phyloP scores from a whole-genome alignment of 2,888 invertebrate genomes.

The Himalopsyche japonica region DNA sequence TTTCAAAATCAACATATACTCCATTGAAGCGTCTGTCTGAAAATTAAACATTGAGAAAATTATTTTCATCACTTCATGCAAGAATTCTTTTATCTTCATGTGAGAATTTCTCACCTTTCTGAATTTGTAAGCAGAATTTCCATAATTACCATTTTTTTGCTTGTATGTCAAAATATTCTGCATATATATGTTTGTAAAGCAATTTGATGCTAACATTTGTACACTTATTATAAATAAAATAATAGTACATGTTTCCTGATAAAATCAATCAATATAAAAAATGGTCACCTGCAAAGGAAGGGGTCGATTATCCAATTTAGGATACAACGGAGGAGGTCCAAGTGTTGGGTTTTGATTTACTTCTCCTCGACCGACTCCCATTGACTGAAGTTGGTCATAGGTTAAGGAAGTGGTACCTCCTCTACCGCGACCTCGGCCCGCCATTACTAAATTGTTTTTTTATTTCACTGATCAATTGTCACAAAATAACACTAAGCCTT shows the following conservation, averaged over 20 bases:
- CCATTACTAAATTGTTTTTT: slow-evolving; percentile 22
- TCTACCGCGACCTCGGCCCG: slow-evolving; percentile 54
- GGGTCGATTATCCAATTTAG: slow-evolving; percentile 63
- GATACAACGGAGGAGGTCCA: slow-evolving; percentile 62
- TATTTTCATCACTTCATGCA: background rate
- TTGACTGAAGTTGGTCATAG: slow-evolving; percentile 61
- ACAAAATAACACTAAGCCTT: slow-evolving; percentile 44
- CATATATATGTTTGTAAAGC: too few relatives aligned
- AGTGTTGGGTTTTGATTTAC: slow-evolving; percentile 54
- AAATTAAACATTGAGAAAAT: background rate
- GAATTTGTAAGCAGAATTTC: too few relatives aligned
- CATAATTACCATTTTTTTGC: too few relatives aligned
- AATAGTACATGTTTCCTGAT: background rate
- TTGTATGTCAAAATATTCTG: too few relatives aligned
- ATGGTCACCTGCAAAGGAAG: slow-evolving; percentile 51
- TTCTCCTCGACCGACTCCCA: slow-evolving; percentile 62
- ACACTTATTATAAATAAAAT: background rate
- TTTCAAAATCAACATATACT: slow-evolving; percentile 72
- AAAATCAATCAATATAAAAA: background rate
- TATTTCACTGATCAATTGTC: background rate
- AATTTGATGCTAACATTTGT: too few relatives aligned
- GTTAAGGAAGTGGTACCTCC: slow-evolving; percentile 60
- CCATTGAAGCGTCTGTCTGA: slow-evolving; percentile 60
- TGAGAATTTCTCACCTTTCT: too few relatives aligned
- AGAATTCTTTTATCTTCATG: too few relatives aligned